phyloP scores from a whole-genome alignment of 1,140 invertebrate species.

The Ruditapes philippinarum region DNA sequence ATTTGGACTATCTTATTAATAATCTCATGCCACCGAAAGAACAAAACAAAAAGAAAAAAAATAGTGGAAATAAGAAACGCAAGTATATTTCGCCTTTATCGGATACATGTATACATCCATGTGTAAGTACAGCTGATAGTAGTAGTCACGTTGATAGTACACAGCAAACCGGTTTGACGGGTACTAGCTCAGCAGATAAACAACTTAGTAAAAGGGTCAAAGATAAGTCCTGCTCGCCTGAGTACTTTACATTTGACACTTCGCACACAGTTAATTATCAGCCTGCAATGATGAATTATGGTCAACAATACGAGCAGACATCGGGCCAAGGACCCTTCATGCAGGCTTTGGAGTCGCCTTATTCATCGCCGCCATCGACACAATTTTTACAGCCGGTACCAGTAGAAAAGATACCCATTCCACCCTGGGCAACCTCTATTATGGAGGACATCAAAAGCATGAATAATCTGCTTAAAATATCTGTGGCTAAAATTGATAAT shows the following conservation, averaged over 20 bases:
- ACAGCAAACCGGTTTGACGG: background rate
- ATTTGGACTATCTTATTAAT: too few species aligned
- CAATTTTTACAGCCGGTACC: too few species aligned
- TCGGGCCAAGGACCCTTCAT: background rate
- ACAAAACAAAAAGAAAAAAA: background rate
- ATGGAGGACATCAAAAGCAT: conserved; percentile 26
- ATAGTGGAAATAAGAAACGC: background rate
- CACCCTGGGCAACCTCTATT: background rate
- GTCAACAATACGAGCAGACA: too few species aligned
- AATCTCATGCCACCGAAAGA: background rate
- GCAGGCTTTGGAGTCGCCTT: background rate
- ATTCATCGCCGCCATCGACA: too few species aligned
- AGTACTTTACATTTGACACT: background rate
- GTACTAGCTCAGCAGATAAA: background rate
- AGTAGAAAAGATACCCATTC: too few species aligned
- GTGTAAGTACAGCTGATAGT: too few species aligned
- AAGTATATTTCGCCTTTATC: background rate
- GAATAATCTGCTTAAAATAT: too few species aligned
- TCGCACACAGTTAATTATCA: background rate
- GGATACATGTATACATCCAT: background rate
- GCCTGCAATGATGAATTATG: background rate
- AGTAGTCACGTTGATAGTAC: background rate
- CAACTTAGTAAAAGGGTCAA: background rate
- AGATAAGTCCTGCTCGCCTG: background rate
- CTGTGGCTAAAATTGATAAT: background rate